Percentiles rank a stretch among this genome's conserved stretches.
phyloP scores from a whole-genome alignment of 2,888 invertebrate species.

The Scrobipalpa atriplicella region DNA sequence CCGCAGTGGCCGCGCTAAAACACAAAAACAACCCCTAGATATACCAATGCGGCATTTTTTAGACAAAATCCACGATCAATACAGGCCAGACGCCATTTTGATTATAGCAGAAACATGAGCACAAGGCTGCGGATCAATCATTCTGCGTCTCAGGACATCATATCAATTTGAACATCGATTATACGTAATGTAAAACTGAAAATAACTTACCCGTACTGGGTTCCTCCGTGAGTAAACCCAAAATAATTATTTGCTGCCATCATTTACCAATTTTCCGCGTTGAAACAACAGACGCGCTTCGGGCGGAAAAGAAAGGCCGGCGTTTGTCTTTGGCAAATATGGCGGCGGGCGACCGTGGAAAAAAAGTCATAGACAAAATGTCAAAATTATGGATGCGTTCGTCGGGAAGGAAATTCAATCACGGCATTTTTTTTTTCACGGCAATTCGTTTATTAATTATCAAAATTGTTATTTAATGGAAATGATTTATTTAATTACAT shows the following conservation, averaged over 20 bases:
- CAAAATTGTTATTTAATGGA: no score
- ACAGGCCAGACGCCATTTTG: slow-evolving; percentile 77
- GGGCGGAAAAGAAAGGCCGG: slow-evolving; percentile 70
- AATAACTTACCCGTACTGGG: slow-evolving; percentile 92
- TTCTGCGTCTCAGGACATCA: slow-evolving; percentile 33
- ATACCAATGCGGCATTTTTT: not conserved
- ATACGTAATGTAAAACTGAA: slow-evolving; percentile 32
- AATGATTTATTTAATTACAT: no score
- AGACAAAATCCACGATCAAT: slow-evolving; percentile 59
- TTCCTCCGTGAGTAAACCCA: slow-evolving; percentile 96
- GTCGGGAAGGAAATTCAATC: not conserved
- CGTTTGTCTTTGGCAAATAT: slow-evolving; percentile 64
- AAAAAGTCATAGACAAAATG: slow-evolving; percentile 40
- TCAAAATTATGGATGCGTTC: slow-evolving; percentile 27
- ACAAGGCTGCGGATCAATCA: slow-evolving; percentile 58
- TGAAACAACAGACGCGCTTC: slow-evolving; percentile 75
- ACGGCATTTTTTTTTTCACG: no score
- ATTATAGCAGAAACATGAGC: slow-evolving; percentile 66
- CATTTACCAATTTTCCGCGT: slow-evolving; percentile 76
- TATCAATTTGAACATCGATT: slow-evolving; percentile 35
- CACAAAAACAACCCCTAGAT: not conserved
- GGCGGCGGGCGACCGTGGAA: slow-evolving; percentile 46
- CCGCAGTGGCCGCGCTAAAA: slow-evolving; percentile 86
- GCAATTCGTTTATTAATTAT: no score
- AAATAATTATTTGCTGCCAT: slow-evolving; percentile 98